Evolutionary conservation across 1,140 invertebrate species (phyloP).

Genomic region (Pogonognathellus flavescens): DNA sequence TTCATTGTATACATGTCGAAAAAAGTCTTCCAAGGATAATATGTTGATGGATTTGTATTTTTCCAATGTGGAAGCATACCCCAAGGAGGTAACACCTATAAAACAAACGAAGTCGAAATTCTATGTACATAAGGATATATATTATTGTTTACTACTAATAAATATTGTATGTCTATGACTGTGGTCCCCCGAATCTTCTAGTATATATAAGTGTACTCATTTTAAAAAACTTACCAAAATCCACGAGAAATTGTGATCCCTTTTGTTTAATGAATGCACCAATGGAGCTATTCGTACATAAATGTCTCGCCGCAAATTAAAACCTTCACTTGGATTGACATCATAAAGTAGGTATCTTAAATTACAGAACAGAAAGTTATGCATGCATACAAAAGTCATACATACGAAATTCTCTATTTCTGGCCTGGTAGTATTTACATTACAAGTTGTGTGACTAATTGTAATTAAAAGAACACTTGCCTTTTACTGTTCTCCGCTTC

Average conservation of each 20-base stretch:
- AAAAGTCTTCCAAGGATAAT: constrained; percentile 84
- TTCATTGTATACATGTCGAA: constrained; percentile 88
- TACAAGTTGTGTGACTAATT: no score
- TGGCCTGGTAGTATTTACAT: no score
- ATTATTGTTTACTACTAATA: no score
- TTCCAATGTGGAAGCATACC: constrained; percentile 90
- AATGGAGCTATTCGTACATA: constrained; percentile 92
- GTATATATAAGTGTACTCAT: no score
- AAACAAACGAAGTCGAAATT: no score
- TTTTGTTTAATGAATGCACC: constrained; percentile 76
- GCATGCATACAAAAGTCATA: neutral
- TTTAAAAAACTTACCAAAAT: constrained; percentile 71
- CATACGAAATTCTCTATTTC: no score
- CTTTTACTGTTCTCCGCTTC: no score
- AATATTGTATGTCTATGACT: no score
- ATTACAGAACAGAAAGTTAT: constrained; percentile 52
- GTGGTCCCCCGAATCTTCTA: no score
- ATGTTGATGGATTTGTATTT: constrained; percentile 70
- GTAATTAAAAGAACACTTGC: no score
- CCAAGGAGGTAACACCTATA: constrained; percentile 89
- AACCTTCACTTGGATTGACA: constrained; percentile 94
- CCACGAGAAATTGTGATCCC: constrained; percentile 72
- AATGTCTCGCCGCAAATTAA: constrained; percentile 96
- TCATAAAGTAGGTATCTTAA: constrained; percentile 87
- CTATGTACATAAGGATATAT: no score